A percentile compares a stretch with the other conserved stretches of the same genome.
Evolutionary conservation across 64 coral and sea anemone species (phyloP).

Genomic region (Astreopora myriophthalma): DNA sequence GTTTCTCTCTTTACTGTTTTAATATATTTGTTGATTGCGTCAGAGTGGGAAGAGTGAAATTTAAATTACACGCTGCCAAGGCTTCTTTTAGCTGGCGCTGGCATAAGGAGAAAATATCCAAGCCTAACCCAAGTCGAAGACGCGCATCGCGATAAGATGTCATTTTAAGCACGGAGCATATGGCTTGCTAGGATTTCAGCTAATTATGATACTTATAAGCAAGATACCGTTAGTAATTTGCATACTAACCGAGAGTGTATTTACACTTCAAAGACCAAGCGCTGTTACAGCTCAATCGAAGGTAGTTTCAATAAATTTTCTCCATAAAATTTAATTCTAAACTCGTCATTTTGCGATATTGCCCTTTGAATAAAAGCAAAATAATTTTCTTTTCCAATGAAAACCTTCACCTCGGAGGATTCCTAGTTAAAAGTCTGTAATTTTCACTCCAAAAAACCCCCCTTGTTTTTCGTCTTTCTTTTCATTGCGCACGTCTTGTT

Average conservation of each 20-base stretch:
- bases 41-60: not conserved
- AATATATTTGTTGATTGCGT: not conserved
- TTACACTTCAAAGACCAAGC: conserved; percentile 51
- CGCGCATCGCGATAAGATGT: not conserved
- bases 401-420: not conserved
- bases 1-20: not conserved
- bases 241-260: conserved; percentile 25
- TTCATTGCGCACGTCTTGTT: not conserved
- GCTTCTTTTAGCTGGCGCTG: too few relatives aligned
- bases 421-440: not conserved
- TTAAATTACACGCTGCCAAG: too few relatives aligned
- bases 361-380: not conserved
- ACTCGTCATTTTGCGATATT: not conserved
- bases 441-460: not conserved
- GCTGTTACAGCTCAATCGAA: conserved; percentile 13
- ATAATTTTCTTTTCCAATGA: not conserved
- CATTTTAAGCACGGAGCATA: not conserved
- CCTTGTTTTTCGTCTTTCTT: not conserved
- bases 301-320: conserved; percentile 6
- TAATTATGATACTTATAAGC: conserved; percentile 30
- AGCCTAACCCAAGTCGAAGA: not conserved
- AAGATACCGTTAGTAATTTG: conserved; percentile 58
- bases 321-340: not conserved
- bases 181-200: conserved; percentile 42
- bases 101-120: not conserved